Base-by-base conservation (phyloP, 2,113 vertebrate genomes). In the Thymallus thymallus region DNA sequence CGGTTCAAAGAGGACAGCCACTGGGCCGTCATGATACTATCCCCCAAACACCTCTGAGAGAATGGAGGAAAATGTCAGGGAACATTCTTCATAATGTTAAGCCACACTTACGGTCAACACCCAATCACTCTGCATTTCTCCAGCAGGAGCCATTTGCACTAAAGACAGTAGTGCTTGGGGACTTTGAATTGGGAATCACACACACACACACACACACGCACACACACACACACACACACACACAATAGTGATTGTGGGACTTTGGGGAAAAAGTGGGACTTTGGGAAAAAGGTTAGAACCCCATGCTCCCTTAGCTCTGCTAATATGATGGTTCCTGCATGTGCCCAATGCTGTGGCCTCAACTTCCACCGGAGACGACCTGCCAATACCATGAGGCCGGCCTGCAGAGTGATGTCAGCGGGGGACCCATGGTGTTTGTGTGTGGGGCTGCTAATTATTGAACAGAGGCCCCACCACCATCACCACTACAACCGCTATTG, bases 371-470 rank as follows among this genome's bases (percentile, higher is more conserved):
- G 56, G 76, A 80, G 72, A 1, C 60, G 30, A 75, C 32, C 72
- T 78, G 75, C 64, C 82, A 70, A 80, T 77, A 77, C 20, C 65
- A 71, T 75, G 45, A 74, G 26, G 10, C 30, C 35, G 32, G 5
- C 30, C 30, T 68, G 23, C 26, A 22, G 56, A 75, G 55, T 63
- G 72, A 71, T 56, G 45, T 51, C 74, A 30, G 9, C 68, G 13
- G 30, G 71, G 35, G 48, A 14, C 48, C 48, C 48, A 5, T 18
- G 48, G 58, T 63, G 56, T 35, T 26, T 13, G 5, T 56, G 48
- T 55, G 41, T 62, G 30, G 56, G 26, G 51, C 12, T 60, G 69
- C 56, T 32, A 64, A 74, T 74, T 74, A 76, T 73, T 60, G 45
- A 35, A 75, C 60, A 58, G 73, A 61, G 58, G 77, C 70, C 74